Evolutionary conservation across 2,888 invertebrate genomes (phyloP).

Genomic region (Eristalis arbustorum): DNA sequence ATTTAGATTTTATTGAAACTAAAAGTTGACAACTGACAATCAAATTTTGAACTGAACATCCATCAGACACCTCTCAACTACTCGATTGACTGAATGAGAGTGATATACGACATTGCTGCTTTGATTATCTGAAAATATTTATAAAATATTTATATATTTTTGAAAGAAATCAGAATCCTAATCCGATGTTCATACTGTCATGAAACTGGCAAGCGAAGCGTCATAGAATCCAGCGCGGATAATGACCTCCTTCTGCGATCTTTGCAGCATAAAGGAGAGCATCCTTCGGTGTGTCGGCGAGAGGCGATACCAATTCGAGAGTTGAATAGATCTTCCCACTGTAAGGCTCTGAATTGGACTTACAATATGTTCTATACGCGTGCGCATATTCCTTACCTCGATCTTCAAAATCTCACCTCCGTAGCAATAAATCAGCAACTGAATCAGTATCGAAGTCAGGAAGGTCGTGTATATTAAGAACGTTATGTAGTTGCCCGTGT

Average conservation of each 20-base stretch:
- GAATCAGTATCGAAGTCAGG: conserved; percentile 76
- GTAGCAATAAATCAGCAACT: conserved; percentile 78
- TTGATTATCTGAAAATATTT: conserved; percentile 51
- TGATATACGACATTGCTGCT: conserved; percentile 58
- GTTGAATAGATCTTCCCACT: conserved; percentile 75
- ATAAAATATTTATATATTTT: neutral
- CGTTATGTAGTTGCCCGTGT: conserved; percentile 73
- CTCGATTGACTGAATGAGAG: conserved; percentile 55
- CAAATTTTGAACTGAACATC: too few species aligned
- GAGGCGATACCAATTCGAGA: conserved; percentile 76
- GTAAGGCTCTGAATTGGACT: conserved; percentile 73
- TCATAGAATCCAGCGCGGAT: conserved; percentile 77
- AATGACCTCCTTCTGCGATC: conserved; percentile 75
- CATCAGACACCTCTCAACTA: neutral
- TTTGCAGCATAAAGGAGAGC: conserved; percentile 74
- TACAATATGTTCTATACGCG: neutral
- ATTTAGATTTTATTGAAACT: neutral
- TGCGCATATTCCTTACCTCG: conserved; percentile 72
- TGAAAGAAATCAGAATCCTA: too few species aligned
- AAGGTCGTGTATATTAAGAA: conserved; percentile 75
- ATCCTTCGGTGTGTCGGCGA: conserved; percentile 73
- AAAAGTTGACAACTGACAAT: too few species aligned
- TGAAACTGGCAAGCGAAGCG: conserved; percentile 77
- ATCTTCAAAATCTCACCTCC: conserved; percentile 77
- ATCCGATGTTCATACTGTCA: conserved; percentile 69